Percentiles rank a stretch among this genome's conserved stretches.
Evolutionary conservation across 2,113 vertebrate species (phyloP).

Genomic region (Oreotrochilus melanogaster): DNA sequence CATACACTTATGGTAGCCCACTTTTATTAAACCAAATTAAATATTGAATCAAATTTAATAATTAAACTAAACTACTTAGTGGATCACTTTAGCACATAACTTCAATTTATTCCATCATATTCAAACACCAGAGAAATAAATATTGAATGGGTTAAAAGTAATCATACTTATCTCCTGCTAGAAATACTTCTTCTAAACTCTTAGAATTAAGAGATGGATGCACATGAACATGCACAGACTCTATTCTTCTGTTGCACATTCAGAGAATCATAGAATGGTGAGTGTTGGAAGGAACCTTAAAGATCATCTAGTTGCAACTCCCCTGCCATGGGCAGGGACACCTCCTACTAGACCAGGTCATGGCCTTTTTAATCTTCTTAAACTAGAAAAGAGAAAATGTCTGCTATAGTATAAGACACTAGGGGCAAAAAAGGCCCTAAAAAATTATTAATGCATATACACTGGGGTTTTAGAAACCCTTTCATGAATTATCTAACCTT

Average conservation of each 20-base stretch:
- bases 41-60: slow-evolving; percentile 86
- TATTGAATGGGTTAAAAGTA: slow-evolving; percentile 71
- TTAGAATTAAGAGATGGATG: not conserved
- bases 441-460: not conserved
- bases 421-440: not conserved
- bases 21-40: slow-evolving; percentile 85
- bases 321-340: too few relatives aligned
- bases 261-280: too few relatives aligned
- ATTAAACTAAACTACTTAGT: slow-evolving; percentile 83
- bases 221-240: not conserved
- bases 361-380: not conserved
- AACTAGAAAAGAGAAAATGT: not conserved
- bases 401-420: not conserved
- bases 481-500: not conserved
- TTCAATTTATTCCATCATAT: slow-evolving; percentile 62
- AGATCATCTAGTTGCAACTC: too few relatives aligned
- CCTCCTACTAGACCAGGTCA: too few relatives aligned
- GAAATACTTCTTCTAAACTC: slow-evolving; percentile 11
- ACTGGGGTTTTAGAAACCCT: not conserved
- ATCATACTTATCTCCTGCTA: not conserved
- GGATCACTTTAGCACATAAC: slow-evolving; percentile 75
- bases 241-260: not conserved
- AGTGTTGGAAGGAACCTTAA: too few relatives aligned
- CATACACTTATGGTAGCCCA: slow-evolving; percentile 74
- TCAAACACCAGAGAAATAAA: slow-evolving; percentile 65